phyloP scores from a whole-genome alignment of 2,797 vertebrate genomes.

The Gadopsis bispinosus region DNA sequence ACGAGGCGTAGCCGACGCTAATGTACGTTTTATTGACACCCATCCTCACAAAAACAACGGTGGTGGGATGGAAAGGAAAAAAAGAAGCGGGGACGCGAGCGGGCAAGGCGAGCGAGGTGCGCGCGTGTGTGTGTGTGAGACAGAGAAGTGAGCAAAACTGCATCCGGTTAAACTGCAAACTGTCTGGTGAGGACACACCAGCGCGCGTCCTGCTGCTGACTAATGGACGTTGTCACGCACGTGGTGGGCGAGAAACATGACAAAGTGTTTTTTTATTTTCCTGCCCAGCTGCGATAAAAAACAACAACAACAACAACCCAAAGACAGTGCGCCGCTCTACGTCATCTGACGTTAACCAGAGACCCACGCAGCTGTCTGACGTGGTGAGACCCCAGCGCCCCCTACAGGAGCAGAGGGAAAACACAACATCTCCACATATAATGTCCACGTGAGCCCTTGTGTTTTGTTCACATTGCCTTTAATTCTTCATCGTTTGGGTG shows the following conservation, averaged over 20 bases:
- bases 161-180: conserved; percentile 40
- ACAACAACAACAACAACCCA: no score
- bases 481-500: neutral
- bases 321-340: neutral
- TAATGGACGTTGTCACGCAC: conserved; percentile 6
- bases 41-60: conserved; percentile 60
- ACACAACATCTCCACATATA: accelerated
- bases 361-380: neutral
- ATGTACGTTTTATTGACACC: conserved; percentile 82
- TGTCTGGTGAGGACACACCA: neutral
- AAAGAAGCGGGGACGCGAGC: neutral
- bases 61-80: no score
- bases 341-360: conserved; percentile 27
- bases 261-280: conserved; percentile 28
- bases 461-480: no score
- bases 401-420: conserved; percentile 20
- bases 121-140: neutral
- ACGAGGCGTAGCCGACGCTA: conserved; percentile 86
- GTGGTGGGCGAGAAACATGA: conserved; percentile 37
- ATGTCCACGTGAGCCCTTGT: neutral
- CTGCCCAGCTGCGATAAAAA: conserved; percentile 11
- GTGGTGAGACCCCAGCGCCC: conserved; percentile 38
- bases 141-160: conserved; percentile 34
- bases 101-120: neutral
- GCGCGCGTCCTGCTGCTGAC: conserved; percentile 38